These are phyloP conservation scores for Galaxea fascicularis DNA, from an alignment of 92 coral and sea anemone genomes.

Conservation along the genomic window DNA sequence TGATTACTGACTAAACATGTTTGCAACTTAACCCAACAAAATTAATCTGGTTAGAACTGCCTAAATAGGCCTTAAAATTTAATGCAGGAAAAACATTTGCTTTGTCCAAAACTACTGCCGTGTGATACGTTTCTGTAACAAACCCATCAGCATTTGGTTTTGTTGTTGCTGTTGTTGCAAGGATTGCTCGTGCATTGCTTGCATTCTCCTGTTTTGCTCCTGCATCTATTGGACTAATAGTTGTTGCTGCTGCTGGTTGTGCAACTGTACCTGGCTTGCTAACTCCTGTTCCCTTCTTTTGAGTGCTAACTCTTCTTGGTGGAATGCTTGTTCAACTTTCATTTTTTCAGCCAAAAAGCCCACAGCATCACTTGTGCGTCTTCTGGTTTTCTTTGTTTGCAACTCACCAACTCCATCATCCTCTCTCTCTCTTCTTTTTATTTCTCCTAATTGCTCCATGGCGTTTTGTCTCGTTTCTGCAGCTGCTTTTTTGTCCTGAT, in stretches of 20 bases:
- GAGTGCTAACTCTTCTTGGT: slow-evolving; percentile 41
- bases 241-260: slow-evolving; percentile 46
- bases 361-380: slow-evolving; percentile 52
- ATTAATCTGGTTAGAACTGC: slow-evolving; percentile 1
- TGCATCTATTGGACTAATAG: slow-evolving; percentile 42
- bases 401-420: slow-evolving; percentile 14
- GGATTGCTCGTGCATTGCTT: slow-evolving; percentile 22
- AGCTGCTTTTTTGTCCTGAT: slow-evolving; percentile 48
- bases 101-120: slow-evolving; percentile 11
- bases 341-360: slow-evolving; percentile 37
- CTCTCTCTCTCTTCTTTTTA: slow-evolving; percentile 31
- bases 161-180: slow-evolving; percentile 50
- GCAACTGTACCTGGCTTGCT: slow-evolving; percentile 28
- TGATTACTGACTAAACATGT: not conserved
- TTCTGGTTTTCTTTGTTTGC: slow-evolving; percentile 34
- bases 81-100: not conserved
- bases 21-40: slow-evolving; percentile 9
- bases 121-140: slow-evolving; percentile 39
- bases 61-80: not conserved
- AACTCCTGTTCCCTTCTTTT: slow-evolving; percentile 50
- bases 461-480: slow-evolving; percentile 53
- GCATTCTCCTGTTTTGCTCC: slow-evolving; percentile 41
- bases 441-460: slow-evolving; percentile 47
- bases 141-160: slow-evolving; percentile 30
- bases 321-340: slow-evolving; percentile 26